Evolutionary conservation across 1,140 invertebrate genomes (phyloP).

Genomic region (Spodoptera litura): DNA sequence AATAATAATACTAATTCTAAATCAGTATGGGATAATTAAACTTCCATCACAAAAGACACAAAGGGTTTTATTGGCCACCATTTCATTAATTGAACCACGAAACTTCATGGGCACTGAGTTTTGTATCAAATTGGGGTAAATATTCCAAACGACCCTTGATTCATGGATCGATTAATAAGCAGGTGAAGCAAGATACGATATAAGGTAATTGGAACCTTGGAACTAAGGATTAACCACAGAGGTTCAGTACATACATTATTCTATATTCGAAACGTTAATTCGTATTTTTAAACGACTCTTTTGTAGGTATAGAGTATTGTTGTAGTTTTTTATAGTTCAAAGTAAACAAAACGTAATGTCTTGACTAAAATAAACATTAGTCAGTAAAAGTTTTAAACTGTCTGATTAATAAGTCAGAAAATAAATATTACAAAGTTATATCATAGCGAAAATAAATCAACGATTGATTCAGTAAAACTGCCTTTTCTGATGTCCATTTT

Average conservation of each 20-base stretch:
- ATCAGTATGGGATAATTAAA: background rate
- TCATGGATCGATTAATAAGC: background rate
- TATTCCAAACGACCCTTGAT: background rate
- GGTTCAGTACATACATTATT: background rate
- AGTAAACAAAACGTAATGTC: too few relatives aligned
- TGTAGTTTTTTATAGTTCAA: too few relatives aligned
- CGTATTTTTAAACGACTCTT: too few relatives aligned
- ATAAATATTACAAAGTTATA: too few relatives aligned
- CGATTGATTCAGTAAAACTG: too few relatives aligned
- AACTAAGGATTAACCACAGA: background rate
- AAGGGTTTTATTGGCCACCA: constrained; percentile 11
- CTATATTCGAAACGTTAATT: background rate
- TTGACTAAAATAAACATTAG: too few relatives aligned
- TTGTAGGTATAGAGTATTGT: too few relatives aligned
- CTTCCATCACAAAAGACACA: constrained; percentile 7
- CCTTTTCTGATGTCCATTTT: too few relatives aligned
- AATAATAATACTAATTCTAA: constrained; percentile 21
- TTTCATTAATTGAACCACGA: background rate
- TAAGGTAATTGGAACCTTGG: background rate
- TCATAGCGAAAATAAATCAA: too few relatives aligned
- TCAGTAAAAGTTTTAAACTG: too few relatives aligned
- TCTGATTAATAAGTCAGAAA: too few relatives aligned
- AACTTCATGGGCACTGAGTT: background rate
- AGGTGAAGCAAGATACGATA: background rate
- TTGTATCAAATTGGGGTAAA: background rate